These are phyloP conservation scores for Clytia hemisphaerica DNA, from an alignment of 30 jellyfish, hydroid and myxozoan species.

Conservation along the genomic window DNA sequence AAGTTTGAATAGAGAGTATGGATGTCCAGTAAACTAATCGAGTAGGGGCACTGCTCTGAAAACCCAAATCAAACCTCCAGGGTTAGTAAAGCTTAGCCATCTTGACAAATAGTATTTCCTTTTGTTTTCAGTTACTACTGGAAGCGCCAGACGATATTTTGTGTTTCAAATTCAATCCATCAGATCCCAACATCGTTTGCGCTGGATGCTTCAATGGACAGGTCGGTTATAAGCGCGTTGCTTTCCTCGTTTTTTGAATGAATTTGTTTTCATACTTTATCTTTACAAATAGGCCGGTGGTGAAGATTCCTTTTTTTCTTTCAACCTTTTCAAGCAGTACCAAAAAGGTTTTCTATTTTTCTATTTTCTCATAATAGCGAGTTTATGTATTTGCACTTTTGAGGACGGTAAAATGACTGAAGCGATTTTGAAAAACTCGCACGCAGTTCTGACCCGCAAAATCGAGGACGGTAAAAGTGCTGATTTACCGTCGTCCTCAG, in stretches of 20 bases:
- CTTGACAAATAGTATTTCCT: neutral
- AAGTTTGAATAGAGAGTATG: too few relatives aligned
- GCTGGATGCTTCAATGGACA: constrained; percentile 95
- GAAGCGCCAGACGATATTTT: constrained; percentile 86
- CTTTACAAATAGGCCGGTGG: neutral
- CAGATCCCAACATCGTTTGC: constrained; percentile 72
- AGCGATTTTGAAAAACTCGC: too few relatives aligned
- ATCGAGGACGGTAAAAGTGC: too few relatives aligned
- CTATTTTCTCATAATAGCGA: too few relatives aligned
- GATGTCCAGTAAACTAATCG: too few relatives aligned
- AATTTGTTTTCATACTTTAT: neutral
- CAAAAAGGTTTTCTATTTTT: too few relatives aligned
- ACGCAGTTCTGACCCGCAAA: too few relatives aligned
- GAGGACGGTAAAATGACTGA: too few relatives aligned
- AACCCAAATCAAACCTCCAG: neutral
- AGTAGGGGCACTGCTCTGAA: too few relatives aligned
- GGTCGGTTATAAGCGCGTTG: constrained; percentile 22
- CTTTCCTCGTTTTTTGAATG: neutral
- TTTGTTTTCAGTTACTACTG: constrained; percentile 50
- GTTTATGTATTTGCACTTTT: too few relatives aligned
- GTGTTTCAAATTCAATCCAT: constrained; percentile 83
- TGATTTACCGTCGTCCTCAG: too few relatives aligned
- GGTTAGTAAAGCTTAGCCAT: neutral
- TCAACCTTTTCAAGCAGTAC: too few relatives aligned
- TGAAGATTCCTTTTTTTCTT: neutral